Evolutionary conservation across 2,113 vertebrate species (phyloP).

Genomic region (Synchiropus splendidus): DNA sequence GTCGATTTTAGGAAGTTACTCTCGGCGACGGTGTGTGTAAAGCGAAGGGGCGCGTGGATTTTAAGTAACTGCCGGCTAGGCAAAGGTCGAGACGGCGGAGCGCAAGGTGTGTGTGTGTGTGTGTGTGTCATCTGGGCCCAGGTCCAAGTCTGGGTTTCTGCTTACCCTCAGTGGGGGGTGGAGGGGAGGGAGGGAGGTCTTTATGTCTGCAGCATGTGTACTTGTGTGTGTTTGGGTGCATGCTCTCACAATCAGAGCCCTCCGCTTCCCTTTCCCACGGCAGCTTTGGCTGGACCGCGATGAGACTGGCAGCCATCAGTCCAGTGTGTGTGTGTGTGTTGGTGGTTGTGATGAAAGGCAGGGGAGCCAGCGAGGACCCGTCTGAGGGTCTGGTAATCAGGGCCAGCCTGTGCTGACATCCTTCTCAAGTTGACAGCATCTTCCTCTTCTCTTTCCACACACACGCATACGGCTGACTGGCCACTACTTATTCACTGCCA

Average conservation of each 20-base stretch:
- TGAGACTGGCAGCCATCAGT: slow-evolving; percentile 81
- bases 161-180: slow-evolving; percentile 52
- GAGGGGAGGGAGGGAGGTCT: slow-evolving; percentile 9
- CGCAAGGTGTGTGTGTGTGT: slow-evolving; percentile 42
- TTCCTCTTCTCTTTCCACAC: slow-evolving; percentile 83
- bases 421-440: slow-evolving; percentile 92
- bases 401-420: slow-evolving; percentile 85
- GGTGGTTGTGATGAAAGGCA: slow-evolving; percentile 83
- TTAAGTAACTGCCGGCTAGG: slow-evolving; percentile 11
- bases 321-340: slow-evolving; percentile 46
- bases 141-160: slow-evolving; percentile 63
- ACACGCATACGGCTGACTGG: slow-evolving; percentile 36
- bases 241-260: slow-evolving; percentile 21
- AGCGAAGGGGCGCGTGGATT: slow-evolving; percentile 4
- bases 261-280: slow-evolving; percentile 41
- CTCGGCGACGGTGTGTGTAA: slow-evolving; percentile 3
- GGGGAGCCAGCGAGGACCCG: slow-evolving; percentile 65
- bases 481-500: slow-evolving; percentile 26
- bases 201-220: slow-evolving; percentile 41
- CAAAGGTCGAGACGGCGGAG: slow-evolving; percentile 31
- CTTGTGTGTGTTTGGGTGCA: slow-evolving; percentile 18
- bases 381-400: slow-evolving; percentile 88
- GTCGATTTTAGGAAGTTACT: no score
- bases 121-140: slow-evolving; percentile 62
- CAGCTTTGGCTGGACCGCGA: slow-evolving; percentile 51